Conservation (phyloP, 2,113 vertebrate genomes). For the Notothenia rossii region DNA sequence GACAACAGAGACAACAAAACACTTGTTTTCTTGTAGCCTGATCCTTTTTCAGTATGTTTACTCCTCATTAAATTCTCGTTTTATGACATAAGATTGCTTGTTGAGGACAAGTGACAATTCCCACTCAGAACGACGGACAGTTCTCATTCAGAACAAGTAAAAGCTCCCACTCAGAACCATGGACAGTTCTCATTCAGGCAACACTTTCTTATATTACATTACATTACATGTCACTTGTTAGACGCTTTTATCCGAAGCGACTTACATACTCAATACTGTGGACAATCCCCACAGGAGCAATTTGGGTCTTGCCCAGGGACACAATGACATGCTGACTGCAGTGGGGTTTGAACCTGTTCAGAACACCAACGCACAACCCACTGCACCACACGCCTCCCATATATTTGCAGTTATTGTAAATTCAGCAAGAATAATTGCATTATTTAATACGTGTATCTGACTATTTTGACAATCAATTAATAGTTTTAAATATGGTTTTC, state of each 20-base stretch:
- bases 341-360: no score
- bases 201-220: background rate
- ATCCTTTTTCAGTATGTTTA: background rate
- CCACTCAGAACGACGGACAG: background rate
- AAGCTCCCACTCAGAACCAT: slow-evolving; percentile 17
- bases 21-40: background rate
- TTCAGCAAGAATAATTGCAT: background rate
- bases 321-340: no score
- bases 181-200: background rate
- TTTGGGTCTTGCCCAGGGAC: no score
- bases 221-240: no score
- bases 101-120: slow-evolving; percentile 6
- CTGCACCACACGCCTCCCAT: no score
- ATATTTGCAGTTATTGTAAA: background rate
- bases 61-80: no score
- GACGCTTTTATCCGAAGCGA: no score
- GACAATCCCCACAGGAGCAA: no score
- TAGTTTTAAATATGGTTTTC: background rate
- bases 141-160: slow-evolving; percentile 33
- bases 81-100: background rate
- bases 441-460: background rate
- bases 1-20: background rate
- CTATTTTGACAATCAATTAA: background rate
- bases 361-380: no score
- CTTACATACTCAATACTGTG: no score